Percentiles rank a stretch among this genome's conserved stretches.
Evolutionary conservation across 2,113 vertebrate genomes (phyloP).

Genomic region (Larimichthys crocea): DNA sequence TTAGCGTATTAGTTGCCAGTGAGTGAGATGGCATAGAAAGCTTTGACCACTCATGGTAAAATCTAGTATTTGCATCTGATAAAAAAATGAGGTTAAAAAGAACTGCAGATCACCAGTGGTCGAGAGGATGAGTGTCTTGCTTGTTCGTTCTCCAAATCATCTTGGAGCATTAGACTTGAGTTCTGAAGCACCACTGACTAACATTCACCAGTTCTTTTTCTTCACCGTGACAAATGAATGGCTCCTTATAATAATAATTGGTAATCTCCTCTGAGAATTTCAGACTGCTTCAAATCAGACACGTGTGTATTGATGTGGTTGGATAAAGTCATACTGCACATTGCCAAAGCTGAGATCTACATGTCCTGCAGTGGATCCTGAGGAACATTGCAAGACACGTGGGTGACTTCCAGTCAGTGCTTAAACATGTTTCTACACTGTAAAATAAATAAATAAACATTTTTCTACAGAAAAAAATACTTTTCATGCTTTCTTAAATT

Average conservation of each 20-base stretch:
- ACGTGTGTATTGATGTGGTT: neutral
- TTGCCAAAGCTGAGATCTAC: neutral
- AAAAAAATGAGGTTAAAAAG: neutral
- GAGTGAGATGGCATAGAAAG: neutral
- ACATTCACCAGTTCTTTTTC: neutral
- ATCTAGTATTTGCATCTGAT: slow-evolving; percentile 40
- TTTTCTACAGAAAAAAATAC: too few relatives aligned
- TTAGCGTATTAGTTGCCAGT: neutral
- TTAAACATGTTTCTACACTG: neutral
- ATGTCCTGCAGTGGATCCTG: neutral
- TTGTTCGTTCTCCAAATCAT: neutral
- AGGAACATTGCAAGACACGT: neutral
- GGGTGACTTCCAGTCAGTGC: neutral
- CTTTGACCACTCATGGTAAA: slow-evolving; percentile 3
- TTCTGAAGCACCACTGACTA: neutral
- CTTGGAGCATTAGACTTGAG: neutral
- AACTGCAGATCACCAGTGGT: neutral
- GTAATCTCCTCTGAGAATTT: neutral
- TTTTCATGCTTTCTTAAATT: too few relatives aligned
- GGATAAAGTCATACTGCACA: too few relatives aligned
- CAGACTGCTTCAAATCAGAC: neutral
- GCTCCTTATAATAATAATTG: neutral
- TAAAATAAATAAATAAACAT: too few relatives aligned
- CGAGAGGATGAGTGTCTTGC: neutral
- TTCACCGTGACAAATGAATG: neutral